A percentile compares a stretch with the other conserved stretches of the same genome.
phyloP scores from a whole-genome alignment of 2,113 vertebrate species.

The Phylloscopus whistleri region DNA sequence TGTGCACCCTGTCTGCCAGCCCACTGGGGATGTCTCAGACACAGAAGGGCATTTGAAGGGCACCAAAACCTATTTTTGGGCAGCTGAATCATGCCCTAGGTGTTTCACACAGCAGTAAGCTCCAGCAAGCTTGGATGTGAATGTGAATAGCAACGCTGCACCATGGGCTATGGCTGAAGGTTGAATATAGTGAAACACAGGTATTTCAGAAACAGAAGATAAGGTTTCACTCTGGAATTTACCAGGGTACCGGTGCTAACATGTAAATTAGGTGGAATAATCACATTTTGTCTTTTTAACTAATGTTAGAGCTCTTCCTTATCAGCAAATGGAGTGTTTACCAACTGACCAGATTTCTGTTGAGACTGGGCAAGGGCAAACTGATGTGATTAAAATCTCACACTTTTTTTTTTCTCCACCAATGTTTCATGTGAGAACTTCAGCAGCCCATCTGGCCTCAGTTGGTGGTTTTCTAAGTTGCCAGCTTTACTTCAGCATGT shows the following conservation, averaged over 20 bases:
- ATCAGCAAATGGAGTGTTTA: background rate
- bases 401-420: background rate
- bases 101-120: background rate
- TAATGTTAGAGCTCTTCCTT: background rate
- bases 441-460: conserved; percentile 56
- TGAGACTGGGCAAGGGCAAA: background rate
- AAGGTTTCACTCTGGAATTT: conserved; percentile 25
- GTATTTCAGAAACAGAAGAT: conserved; percentile 2
- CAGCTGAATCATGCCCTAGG: background rate
- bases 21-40: background rate
- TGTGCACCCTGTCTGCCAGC: background rate
- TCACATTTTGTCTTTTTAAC: background rate
- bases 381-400: conserved; percentile 2
- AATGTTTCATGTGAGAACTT: conserved; percentile 45
- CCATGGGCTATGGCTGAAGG: background rate
- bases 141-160: accelerated
- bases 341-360: background rate
- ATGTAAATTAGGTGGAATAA: conserved; percentile 1
- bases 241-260: background rate
- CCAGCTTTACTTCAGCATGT: conserved; percentile 46
- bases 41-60: background rate
- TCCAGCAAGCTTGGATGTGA: background rate
- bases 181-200: background rate
- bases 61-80: background rate
- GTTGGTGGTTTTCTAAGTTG: conserved; percentile 64